Conservation (phyloP, 1,140 invertebrate species). For the Drosophila chauvacae region DNA sequence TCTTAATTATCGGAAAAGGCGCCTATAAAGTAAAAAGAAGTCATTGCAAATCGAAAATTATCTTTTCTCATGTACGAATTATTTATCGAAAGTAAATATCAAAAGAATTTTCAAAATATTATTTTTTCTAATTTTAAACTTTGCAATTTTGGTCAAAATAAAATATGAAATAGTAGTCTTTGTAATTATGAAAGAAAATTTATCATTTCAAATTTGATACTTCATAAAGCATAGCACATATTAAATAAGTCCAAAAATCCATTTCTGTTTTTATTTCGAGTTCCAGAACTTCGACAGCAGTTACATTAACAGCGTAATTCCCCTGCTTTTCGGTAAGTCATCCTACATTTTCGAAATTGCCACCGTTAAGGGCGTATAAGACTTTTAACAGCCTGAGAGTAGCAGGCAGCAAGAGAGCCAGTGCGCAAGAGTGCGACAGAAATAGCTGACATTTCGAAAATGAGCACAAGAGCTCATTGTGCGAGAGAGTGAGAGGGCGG, state of each 20-base stretch:
- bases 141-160: neutral
- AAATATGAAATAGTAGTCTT: neutral
- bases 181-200: too few relatives aligned
- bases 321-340: constrained; percentile 7
- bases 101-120: neutral
- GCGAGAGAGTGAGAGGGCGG: constrained; percentile 33
- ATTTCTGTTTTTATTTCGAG: neutral
- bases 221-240: neutral
- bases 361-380: constrained; percentile 61
- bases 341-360: constrained; percentile 48
- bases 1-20: neutral
- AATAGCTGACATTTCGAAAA: constrained; percentile 54
- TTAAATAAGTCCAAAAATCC: neutral
- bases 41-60: too few relatives aligned
- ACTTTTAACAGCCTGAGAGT: constrained; percentile 48
- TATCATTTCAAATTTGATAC: neutral
- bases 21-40: neutral
- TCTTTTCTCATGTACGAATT: too few relatives aligned
- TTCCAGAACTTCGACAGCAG: constrained; percentile 10
- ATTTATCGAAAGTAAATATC: too few relatives aligned
- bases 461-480: constrained; percentile 31
- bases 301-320: neutral
- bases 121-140: neutral
- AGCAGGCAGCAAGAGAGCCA: constrained; percentile 17
- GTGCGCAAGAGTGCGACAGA: constrained; percentile 43